Percentiles rank a stretch among this genome's conserved stretches.
Conservation (phyloP, 1,140 invertebrate species). For the Tetragonula clypearis region DNA sequence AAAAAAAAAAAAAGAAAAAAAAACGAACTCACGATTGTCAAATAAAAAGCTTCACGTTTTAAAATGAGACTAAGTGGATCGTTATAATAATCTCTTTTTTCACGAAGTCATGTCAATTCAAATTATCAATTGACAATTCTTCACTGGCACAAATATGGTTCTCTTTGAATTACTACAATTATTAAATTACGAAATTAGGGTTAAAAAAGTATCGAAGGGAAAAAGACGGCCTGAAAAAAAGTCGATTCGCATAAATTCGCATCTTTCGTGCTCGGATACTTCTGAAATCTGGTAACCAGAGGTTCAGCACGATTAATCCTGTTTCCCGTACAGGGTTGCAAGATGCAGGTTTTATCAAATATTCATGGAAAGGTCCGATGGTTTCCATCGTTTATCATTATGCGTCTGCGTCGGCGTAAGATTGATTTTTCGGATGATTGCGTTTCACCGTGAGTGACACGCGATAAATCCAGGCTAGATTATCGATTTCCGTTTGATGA, state of each 20-base stretch:
- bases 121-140: no score
- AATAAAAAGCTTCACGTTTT: no score
- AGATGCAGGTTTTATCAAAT: conserved; percentile 12
- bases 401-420: background rate
- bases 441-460: background rate
- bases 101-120: no score
- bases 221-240: background rate
- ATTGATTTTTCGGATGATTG: conserved; percentile 21
- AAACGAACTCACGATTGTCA: no score
- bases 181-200: background rate
- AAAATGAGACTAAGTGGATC: no score
- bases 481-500: conserved; percentile 33
- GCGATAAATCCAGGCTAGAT: conserved; percentile 11
- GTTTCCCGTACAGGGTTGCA: background rate
- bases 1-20: no score
- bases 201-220: no score
- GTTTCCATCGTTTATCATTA: conserved; percentile 35
- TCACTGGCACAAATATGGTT: no score
- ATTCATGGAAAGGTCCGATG: background rate
- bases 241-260: background rate
- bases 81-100: no score
- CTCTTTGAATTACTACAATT: background rate
- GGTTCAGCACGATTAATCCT: background rate
- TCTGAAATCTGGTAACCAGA: background rate
- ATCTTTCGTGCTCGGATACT: background rate